Evolutionary conservation across 2,888 invertebrate genomes (phyloP).

Genomic region (Cerastis rubricosa): DNA sequence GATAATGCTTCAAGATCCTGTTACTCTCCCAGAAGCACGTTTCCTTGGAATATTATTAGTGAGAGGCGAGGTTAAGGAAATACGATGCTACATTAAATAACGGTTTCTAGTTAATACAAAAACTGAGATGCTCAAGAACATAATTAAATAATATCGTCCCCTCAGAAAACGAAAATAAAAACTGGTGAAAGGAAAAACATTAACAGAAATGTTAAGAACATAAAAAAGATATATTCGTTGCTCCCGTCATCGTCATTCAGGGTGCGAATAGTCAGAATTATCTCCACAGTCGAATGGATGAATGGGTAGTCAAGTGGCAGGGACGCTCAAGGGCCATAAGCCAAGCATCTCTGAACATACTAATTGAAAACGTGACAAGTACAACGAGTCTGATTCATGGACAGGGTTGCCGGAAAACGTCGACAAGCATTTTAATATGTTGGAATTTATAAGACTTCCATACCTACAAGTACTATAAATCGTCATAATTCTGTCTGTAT

Average conservation of each 20-base stretch:
- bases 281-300: conserved; percentile 61
- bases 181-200: conserved; percentile 42
- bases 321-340: conserved; percentile 76
- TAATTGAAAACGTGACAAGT: conserved; percentile 88
- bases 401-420: conserved; percentile 61
- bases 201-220: conserved; percentile 53
- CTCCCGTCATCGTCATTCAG: conserved; percentile 62
- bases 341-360: conserved; percentile 78
- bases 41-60: conserved; percentile 29
- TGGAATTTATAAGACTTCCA: conserved; percentile 11
- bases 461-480: neutral
- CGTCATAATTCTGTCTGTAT: neutral
- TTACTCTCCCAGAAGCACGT: conserved; percentile 21
- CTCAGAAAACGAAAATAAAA: conserved; percentile 36
- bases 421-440: conserved; percentile 16
- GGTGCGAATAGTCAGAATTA: conserved; percentile 65
- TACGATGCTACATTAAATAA: conserved; percentile 13
- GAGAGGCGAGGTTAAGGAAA: conserved; percentile 21
- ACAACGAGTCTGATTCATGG: conserved; percentile 70
- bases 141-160: conserved; percentile 38
- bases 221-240: conserved; percentile 61
- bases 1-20: conserved; percentile 42
- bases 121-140: conserved; percentile 8
- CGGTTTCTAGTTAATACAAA: neutral
- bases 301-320: conserved; percentile 63